Conservation (phyloP, 2,113 vertebrate genomes). For the Anarhynchus alexandrinus region DNA sequence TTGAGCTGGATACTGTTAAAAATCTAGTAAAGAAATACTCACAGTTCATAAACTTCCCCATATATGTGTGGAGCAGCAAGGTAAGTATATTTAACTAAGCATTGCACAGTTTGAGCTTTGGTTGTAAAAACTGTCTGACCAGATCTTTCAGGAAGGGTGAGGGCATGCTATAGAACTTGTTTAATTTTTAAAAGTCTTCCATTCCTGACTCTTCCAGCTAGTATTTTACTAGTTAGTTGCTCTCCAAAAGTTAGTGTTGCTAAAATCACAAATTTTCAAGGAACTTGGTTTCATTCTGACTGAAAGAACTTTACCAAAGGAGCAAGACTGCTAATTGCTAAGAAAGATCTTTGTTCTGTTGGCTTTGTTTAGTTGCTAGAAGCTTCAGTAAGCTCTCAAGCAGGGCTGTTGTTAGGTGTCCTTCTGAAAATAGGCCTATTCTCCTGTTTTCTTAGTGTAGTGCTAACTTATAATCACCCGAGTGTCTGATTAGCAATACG, state of each 20-base stretch:
- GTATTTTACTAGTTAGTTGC: background rate
- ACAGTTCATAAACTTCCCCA: conserved; percentile 99
- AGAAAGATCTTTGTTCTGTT: background rate
- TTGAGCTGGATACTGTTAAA: conserved; percentile 98
- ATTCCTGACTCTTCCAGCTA: background rate
- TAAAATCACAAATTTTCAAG: background rate
- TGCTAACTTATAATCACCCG: background rate
- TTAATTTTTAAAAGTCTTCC: background rate
- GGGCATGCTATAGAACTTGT: background rate
- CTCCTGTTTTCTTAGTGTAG: background rate
- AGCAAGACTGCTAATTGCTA: background rate
- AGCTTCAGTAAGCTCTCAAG: background rate
- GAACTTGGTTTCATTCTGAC: background rate
- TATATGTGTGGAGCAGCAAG: conserved; percentile 99
- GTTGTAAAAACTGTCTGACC: background rate
- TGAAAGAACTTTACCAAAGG: background rate
- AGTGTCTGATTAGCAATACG: background rate
- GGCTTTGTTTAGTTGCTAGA: background rate
- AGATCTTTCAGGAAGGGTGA: background rate
- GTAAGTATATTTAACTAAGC: conserved; percentile 52
- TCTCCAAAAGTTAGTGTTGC: background rate
- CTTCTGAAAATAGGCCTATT: background rate
- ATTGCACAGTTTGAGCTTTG: background rate
- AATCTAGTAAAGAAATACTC: conserved; percentile 96
- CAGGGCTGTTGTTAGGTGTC: background rate